phyloP scores from a whole-genome alignment of 1,140 invertebrate genomes.

The Drosophila pachea region DNA sequence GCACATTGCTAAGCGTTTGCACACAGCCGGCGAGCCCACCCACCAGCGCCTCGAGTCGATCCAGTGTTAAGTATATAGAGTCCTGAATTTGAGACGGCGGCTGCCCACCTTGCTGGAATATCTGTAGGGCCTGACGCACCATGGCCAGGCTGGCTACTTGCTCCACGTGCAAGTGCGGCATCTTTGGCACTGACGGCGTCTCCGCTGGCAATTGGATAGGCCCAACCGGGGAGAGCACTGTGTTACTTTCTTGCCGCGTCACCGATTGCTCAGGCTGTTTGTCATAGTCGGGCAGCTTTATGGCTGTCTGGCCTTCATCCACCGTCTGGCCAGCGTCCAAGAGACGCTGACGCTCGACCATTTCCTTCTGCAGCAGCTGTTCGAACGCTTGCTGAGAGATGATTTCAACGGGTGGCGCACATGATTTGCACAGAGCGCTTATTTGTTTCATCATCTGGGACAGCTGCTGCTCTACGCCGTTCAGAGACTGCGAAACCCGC shows the following conservation, averaged over 20 bases:
- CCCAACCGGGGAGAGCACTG: slow-evolving; percentile 29
- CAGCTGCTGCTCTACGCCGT: slow-evolving; percentile 41
- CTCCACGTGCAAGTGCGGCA: slow-evolving; percentile 49
- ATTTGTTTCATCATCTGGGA: slow-evolving; percentile 32
- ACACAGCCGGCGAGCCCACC: slow-evolving; percentile 43
- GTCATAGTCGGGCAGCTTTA: slow-evolving; percentile 1
- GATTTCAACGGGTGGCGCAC: slow-evolving; percentile 54
- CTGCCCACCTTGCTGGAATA: slow-evolving; percentile 15
- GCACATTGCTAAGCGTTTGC: slow-evolving; percentile 48
- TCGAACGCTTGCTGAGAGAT: slow-evolving; percentile 32
- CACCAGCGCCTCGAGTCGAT: slow-evolving; percentile 34
- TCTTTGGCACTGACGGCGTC: slow-evolving; percentile 20
- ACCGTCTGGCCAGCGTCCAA: not conserved
- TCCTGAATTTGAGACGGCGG: slow-evolving; percentile 2
- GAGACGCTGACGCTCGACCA: slow-evolving; percentile 41
- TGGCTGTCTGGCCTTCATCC: slow-evolving; percentile 14
- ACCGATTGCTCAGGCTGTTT: not conserved
- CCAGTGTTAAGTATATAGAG: slow-evolving; percentile 29
- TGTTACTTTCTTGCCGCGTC: not conserved
- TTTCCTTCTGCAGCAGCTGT: slow-evolving; percentile 33
- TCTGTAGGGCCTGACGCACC: slow-evolving; percentile 39
- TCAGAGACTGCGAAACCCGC: slow-evolving; percentile 39
- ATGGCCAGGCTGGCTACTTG: slow-evolving; percentile 46
- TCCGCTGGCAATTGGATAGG: slow-evolving; percentile 39
- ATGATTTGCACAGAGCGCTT: slow-evolving; percentile 31